Evolutionary conservation across 1,140 invertebrate species (phyloP).

Genomic region (Muscidifurax raptorellus): DNA sequence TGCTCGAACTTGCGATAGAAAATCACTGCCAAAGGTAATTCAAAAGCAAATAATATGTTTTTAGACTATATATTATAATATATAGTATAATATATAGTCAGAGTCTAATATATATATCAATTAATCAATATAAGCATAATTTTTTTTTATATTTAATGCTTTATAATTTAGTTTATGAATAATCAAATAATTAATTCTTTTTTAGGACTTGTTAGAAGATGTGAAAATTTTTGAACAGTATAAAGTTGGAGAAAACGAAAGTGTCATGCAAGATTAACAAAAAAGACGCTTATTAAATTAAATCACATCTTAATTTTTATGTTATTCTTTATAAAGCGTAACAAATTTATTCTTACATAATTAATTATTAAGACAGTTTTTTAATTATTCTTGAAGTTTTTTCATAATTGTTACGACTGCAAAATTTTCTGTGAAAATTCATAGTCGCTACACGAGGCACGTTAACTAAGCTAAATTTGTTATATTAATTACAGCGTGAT

Average conservation of each 20-base stretch:
- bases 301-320: neutral
- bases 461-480: constrained; percentile 50
- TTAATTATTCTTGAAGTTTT: constrained; percentile 52
- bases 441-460: constrained; percentile 33
- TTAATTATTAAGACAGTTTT: constrained; percentile 43
- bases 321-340: constrained; percentile 22
- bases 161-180: neutral
- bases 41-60: constrained; percentile 16
- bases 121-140: too few relatives aligned
- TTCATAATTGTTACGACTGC: constrained; percentile 52
- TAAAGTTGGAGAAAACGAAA: constrained; percentile 49
- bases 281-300: neutral
- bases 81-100: too few relatives aligned
- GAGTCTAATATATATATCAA: too few relatives aligned
- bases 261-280: constrained; percentile 6
- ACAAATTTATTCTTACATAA: constrained; percentile 34
- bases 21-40: constrained; percentile 78
- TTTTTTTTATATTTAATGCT: neutral
- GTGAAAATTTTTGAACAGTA: constrained; percentile 67
- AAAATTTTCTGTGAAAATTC: constrained; percentile 54
- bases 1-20: constrained; percentile 75
- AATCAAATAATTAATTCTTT: constrained; percentile 45
- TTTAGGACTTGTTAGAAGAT: constrained; percentile 73
- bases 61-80: neutral
- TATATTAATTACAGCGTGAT: constrained; percentile 37